phyloP scores from a whole-genome alignment of 1,140 invertebrate genomes.

The Bombus confusus region DNA sequence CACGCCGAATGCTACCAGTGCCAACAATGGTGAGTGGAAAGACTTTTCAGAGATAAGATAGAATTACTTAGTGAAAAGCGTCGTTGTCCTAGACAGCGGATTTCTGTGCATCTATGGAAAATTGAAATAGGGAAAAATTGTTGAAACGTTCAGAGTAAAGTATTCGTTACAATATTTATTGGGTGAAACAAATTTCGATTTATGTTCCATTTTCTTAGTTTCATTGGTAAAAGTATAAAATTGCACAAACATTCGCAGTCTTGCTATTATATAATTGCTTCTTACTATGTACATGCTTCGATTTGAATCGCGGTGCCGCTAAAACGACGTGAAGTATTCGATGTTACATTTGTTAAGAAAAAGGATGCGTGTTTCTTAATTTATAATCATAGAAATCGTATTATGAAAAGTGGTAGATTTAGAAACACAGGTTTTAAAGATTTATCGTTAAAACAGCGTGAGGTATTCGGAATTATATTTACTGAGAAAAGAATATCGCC shows the following conservation, averaged over 20 bases:
- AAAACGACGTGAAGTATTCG: not conserved
- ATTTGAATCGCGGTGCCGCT: not conserved
- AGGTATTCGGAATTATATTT: not conserved
- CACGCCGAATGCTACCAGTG: constrained; percentile 82
- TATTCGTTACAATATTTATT: too few species aligned
- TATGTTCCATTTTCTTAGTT: not conserved
- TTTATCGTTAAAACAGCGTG: not conserved
- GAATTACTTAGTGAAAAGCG: not conserved
- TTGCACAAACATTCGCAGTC: too few species aligned
- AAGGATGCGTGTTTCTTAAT: not conserved
- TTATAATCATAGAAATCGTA: not conserved
- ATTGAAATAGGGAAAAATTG: not conserved
- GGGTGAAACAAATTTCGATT: too few species aligned
- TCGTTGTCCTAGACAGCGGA: not conserved
- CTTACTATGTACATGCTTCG: not conserved
- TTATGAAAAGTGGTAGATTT: not conserved
- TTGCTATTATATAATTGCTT: not conserved
- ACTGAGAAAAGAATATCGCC: not conserved
- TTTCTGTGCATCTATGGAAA: not conserved
- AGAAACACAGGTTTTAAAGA: too few species aligned
- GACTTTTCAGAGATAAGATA: not conserved
- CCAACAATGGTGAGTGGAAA: constrained; percentile 83
- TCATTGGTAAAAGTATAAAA: not conserved
- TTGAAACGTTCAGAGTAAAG: too few species aligned
- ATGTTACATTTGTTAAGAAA: not conserved